Evolutionary conservation across 2,797 vertebrate genomes (phyloP).

Genomic region (Avahi laniger): DNA sequence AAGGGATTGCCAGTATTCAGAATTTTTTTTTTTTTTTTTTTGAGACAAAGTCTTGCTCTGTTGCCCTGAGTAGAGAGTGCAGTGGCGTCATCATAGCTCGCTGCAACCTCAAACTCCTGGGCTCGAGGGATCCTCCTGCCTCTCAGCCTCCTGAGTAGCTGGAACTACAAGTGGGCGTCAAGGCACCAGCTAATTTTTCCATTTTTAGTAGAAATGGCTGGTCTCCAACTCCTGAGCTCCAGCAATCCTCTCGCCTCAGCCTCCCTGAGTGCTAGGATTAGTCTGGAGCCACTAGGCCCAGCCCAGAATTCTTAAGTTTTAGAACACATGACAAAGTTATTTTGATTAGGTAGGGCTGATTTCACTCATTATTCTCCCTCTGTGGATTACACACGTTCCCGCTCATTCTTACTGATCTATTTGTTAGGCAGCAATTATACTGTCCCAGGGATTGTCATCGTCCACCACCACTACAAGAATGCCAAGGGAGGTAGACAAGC

Average conservation of each 20-base stretch:
- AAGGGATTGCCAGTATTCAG: not conserved
- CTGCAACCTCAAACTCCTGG: not conserved
- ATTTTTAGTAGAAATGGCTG: too few relatives aligned
- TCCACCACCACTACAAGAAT: not conserved
- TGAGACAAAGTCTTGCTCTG: not conserved
- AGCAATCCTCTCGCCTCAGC: too few relatives aligned
- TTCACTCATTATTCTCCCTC: not conserved
- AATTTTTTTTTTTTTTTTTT: not conserved
- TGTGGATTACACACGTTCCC: not conserved
- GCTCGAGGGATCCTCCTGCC: not conserved
- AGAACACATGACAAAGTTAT: not conserved
- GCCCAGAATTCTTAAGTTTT: not conserved
- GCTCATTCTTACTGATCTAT: not conserved
- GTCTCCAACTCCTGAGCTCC: too few relatives aligned
- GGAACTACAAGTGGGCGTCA: accelerated
- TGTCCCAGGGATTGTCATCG: not conserved
- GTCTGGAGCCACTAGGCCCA: too few relatives aligned
- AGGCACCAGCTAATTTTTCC: not conserved
- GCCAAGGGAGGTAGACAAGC: not conserved
- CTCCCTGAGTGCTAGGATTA: too few relatives aligned
- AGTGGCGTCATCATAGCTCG: not conserved
- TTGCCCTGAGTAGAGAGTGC: not conserved
- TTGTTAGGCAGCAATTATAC: not conserved
- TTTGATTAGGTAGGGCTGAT: not conserved
- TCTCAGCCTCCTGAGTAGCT: not conserved